A percentile compares a stretch with the other conserved stretches of the same genome.
Conservation (phyloP, 1,140 invertebrate species). For the Atta cephalotes region DNA sequence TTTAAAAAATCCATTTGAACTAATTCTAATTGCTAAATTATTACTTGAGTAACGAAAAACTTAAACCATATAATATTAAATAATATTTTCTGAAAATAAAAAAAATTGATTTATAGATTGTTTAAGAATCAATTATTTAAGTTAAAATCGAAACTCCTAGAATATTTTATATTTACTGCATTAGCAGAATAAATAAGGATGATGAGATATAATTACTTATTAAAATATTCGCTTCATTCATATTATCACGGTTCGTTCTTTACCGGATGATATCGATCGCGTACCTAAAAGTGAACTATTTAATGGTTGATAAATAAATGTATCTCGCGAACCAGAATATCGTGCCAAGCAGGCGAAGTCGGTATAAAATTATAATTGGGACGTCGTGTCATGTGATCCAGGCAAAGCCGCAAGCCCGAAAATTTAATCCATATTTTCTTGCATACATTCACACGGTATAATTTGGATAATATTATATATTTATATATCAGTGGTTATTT, state of each 20-base stretch:
- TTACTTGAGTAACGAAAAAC: not conserved
- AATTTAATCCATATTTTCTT: constrained; percentile 24
- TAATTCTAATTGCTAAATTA: not conserved
- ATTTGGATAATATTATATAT: not conserved
- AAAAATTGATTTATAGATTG: not conserved
- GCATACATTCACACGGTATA: not conserved
- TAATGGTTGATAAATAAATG: constrained; percentile 63
- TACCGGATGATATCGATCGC: constrained; percentile 50
- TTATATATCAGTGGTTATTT: not conserved
- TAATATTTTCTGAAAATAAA: not conserved
- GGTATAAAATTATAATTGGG: constrained; percentile 62
- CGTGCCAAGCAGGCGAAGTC: constrained; percentile 45
- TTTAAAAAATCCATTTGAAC: not conserved
- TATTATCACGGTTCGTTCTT: not conserved
- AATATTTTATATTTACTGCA: not conserved
- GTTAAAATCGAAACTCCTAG: not conserved
- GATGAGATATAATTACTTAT: constrained; percentile 13
- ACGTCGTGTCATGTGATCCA: constrained; percentile 44
- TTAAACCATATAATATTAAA: not conserved
- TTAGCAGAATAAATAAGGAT: not conserved
- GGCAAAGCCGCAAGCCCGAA: constrained; percentile 24
- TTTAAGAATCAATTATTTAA: not conserved
- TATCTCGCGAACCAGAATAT: constrained; percentile 48
- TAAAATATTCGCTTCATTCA: constrained; percentile 1
- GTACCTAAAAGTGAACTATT: constrained; percentile 57